Evolutionary conservation across 2,888 invertebrate genomes (phyloP).

Genomic region (Lochmaea capreae): DNA sequence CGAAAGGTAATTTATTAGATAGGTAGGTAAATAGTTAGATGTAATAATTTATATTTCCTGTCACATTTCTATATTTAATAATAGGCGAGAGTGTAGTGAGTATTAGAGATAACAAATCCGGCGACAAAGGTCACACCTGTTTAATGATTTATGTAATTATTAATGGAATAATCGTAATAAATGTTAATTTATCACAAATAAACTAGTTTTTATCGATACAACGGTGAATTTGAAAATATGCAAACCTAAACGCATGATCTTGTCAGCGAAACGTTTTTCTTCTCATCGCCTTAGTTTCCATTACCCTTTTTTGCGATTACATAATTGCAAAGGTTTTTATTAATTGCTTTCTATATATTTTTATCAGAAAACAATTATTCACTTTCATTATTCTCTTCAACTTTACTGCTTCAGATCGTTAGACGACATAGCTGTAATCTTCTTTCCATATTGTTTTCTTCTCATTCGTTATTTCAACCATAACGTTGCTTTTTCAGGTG

Average conservation of each 20-base stretch:
- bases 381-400: neutral
- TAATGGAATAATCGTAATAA: neutral
- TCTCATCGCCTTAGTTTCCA: neutral
- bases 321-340: neutral
- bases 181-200: neutral
- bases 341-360: neutral
- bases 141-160: constrained; percentile 3
- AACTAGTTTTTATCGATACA: neutral
- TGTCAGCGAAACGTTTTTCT: neutral
- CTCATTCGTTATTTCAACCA: too few relatives aligned
- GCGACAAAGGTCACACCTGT: neutral
- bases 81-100: neutral
- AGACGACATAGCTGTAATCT: too few relatives aligned
- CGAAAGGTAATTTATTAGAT: neutral
- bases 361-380: neutral
- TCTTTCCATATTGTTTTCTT: too few relatives aligned
- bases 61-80: constrained; percentile 4
- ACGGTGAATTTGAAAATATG: neutral
- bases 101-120: neutral
- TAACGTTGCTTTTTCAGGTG: too few relatives aligned
- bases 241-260: neutral
- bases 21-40: neutral
- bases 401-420: too few relatives aligned
- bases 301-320: neutral
- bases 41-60: neutral